Percentiles rank a stretch among this genome's conserved stretches.
Evolutionary conservation across 2,797 vertebrate genomes (phyloP).

Genomic region (Streptopelia turtur): DNA sequence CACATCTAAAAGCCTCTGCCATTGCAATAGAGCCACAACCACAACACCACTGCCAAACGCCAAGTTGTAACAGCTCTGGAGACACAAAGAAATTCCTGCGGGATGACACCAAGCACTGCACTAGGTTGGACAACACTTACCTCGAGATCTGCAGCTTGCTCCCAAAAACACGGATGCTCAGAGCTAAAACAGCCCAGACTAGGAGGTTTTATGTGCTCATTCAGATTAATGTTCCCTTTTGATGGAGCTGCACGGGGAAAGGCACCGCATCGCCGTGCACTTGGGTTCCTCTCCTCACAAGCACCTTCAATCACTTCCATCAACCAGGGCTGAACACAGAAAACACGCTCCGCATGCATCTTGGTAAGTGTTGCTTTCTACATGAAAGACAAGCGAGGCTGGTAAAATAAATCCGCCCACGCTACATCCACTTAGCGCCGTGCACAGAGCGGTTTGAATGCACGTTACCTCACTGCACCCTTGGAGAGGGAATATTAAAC

Average conservation of each 20-base stretch:
- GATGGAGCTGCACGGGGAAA: neutral
- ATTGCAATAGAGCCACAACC: neutral
- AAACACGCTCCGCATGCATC: neutral
- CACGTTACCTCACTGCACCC: fast-evolving
- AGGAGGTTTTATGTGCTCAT: neutral
- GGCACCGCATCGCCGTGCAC: neutral
- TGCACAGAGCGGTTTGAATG: fast-evolving
- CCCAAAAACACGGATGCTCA: neutral
- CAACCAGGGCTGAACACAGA: neutral
- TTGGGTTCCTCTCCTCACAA: neutral
- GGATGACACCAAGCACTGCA: neutral
- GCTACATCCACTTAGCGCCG: fast-evolving
- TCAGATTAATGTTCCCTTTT: neutral
- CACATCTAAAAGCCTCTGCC: neutral
- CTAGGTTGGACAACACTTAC: neutral
- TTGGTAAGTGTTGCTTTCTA: neutral
- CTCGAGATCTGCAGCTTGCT: neutral
- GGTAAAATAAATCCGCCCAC: neutral
- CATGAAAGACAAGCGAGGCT: neutral
- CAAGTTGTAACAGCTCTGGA: neutral
- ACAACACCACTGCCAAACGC: neutral
- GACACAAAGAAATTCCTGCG: neutral
- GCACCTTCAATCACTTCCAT: neutral
- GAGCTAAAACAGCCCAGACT: neutral
- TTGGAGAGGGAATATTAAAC: neutral